Conservation (phyloP, 2,797 vertebrate species). For the Tenualosa thibaudeaui region DNA sequence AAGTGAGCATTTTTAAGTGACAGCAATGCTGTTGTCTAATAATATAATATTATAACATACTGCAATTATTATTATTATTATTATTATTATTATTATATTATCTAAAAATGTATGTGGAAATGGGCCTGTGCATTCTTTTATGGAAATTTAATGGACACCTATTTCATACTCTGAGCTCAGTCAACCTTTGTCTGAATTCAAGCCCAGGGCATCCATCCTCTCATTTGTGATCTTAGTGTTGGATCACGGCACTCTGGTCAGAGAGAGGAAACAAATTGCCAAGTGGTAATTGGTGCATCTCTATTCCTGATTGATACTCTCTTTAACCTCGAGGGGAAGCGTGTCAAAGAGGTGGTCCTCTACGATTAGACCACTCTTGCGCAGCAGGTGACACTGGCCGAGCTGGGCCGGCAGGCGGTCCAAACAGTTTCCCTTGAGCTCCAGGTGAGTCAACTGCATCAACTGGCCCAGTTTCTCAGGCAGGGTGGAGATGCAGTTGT, state of each 20-base stretch:
- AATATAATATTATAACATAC: neutral
- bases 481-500: constrained; percentile 88
- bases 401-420: constrained; percentile 90
- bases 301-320: constrained; percentile 89
- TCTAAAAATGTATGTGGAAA: too few relatives aligned
- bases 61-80: too few relatives aligned
- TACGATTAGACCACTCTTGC: constrained; percentile 86
- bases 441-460: constrained; percentile 88
- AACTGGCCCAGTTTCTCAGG: constrained; percentile 90
- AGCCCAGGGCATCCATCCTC: neutral
- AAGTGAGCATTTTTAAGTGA: neutral
- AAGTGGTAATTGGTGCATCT: neutral
- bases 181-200: too few relatives aligned
- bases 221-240: neutral
- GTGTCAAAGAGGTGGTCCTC: constrained; percentile 97
- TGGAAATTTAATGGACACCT: too few relatives aligned
- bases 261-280: neutral
- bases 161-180: too few relatives aligned
- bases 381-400: constrained; percentile 87
- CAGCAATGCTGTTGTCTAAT: neutral
- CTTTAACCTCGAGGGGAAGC: constrained; percentile 91
- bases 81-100: too few relatives aligned
- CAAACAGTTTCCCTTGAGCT: constrained; percentile 95
- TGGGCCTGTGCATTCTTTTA: too few relatives aligned
- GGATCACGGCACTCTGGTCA: neutral